Percentiles rank a stretch among this genome's conserved stretches.
Conservation (phyloP, 2,113 vertebrate genomes). For the Sakesphorus luctuosus region DNA sequence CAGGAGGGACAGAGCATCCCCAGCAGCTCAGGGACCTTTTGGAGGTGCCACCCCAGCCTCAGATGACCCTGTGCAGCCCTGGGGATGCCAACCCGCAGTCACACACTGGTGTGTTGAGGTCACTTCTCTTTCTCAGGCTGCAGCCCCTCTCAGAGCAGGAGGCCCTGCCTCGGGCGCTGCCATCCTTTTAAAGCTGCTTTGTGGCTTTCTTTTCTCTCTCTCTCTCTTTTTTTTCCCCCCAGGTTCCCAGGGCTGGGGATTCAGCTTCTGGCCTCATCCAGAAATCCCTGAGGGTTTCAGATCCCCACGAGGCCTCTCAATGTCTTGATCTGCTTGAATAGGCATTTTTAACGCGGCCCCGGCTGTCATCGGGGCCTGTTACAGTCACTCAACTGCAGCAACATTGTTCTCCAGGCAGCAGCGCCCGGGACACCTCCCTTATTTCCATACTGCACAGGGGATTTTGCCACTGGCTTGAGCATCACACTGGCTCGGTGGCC, state of each 20-base stretch:
- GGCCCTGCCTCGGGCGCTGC: not conserved
- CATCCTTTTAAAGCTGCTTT: conserved; percentile 46
- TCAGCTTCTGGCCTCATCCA: conserved; percentile 59
- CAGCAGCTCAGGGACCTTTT: not conserved
- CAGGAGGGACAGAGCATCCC: not conserved
- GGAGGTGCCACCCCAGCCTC: not conserved
- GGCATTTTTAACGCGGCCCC: conserved; percentile 47
- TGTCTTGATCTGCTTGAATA: conserved; percentile 66
- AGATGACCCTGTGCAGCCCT: not conserved
- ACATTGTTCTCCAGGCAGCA: conserved; percentile 52
- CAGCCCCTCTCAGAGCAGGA: not conserved
- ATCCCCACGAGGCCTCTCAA: conserved; percentile 66
- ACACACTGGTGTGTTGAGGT: not conserved
- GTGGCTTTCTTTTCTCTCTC: conserved; percentile 37
- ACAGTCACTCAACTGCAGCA: conserved; percentile 65
- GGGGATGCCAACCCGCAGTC: not conserved
- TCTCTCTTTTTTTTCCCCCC: accelerated
- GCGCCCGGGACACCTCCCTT: conserved; percentile 43
- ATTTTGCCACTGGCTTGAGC: not conserved
- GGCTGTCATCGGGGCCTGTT: conserved; percentile 58
- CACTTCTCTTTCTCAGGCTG: not conserved
- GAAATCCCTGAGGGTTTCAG: conserved; percentile 63
- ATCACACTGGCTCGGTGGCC: not conserved
- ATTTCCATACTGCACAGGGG: not conserved
- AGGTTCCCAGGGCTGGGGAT: conserved; percentile 57